phyloP scores from a whole-genome alignment of 2,888 invertebrate species.

The Mesochorus sp. region DNA sequence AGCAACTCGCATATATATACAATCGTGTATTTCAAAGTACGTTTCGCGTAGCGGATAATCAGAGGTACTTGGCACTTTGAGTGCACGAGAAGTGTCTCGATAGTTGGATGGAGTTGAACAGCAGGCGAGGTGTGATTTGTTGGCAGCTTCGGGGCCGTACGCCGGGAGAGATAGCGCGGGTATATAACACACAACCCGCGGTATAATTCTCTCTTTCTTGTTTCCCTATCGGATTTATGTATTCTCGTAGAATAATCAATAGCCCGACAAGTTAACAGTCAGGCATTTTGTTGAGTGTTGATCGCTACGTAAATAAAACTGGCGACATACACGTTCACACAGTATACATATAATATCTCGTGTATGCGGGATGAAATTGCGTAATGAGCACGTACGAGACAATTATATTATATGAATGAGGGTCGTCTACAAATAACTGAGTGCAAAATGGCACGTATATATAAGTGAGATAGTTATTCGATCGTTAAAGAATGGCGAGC shows the following conservation, averaged over 20 bases:
- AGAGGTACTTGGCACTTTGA: neutral
- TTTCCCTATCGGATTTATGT: slow-evolving; percentile 72
- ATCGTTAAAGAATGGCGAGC: neutral
- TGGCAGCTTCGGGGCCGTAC: slow-evolving; percentile 43
- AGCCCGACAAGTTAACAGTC: slow-evolving; percentile 70
- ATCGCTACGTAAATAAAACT: slow-evolving; percentile 70
- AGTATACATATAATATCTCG: slow-evolving; percentile 2
- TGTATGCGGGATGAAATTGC: slow-evolving; percentile 37
- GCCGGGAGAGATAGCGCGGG: slow-evolving; percentile 17
- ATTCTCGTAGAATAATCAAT: slow-evolving; percentile 73
- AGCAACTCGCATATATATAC: no score
- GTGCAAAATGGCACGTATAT: neutral
- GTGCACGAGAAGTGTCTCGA: slow-evolving; percentile 3
- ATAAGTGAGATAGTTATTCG: neutral
- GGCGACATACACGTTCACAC: slow-evolving; percentile 8
- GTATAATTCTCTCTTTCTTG: slow-evolving; percentile 29
- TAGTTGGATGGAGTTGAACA: slow-evolving; percentile 28
- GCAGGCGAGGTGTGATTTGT: slow-evolving; percentile 62
- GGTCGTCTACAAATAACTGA: slow-evolving; percentile 2
- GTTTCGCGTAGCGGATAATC: neutral
- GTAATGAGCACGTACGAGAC: slow-evolving; percentile 40
- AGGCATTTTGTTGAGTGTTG: slow-evolving; percentile 73
- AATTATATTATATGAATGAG: slow-evolving; percentile 16
- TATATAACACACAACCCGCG: slow-evolving; percentile 2
- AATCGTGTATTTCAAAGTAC: neutral